Conservation (phyloP, 2,113 vertebrate genomes). For the Cavia porcellus region DNA sequence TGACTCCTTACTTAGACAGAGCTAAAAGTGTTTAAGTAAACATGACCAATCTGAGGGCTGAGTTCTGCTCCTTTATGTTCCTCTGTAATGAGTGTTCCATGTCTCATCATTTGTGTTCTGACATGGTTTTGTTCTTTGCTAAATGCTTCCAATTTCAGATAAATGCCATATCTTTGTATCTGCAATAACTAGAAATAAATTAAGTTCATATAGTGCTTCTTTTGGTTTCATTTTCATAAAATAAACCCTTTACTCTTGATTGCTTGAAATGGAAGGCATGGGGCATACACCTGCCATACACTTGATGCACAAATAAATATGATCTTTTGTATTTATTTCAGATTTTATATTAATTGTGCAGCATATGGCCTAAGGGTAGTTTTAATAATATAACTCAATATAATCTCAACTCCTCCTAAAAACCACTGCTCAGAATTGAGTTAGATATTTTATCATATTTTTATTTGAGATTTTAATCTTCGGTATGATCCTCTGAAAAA, state of each 20-base stretch:
- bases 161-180: neutral
- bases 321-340: fast-evolving
- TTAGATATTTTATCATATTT: neutral
- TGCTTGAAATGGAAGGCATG: neutral
- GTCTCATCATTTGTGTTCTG: neutral
- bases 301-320: neutral
- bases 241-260: neutral
- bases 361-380: neutral
- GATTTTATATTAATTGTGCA: neutral
- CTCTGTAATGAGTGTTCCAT: neutral
- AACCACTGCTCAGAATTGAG: neutral
- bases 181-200: neutral
- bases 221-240: neutral
- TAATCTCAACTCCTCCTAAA: neutral
- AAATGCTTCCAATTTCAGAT: neutral
- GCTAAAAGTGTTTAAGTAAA: neutral
- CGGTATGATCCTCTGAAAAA: neutral
- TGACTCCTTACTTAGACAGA: neutral
- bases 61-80: neutral
- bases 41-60: neutral
- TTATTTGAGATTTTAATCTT: neutral
- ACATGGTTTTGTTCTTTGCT: neutral
- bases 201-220: neutral
- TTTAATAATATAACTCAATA: neutral
- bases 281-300: neutral